Percentiles rank a stretch among this genome's conserved stretches.
Evolutionary conservation across 2,113 vertebrate species (phyloP).

Genomic region (Eidolon helvum): DNA sequence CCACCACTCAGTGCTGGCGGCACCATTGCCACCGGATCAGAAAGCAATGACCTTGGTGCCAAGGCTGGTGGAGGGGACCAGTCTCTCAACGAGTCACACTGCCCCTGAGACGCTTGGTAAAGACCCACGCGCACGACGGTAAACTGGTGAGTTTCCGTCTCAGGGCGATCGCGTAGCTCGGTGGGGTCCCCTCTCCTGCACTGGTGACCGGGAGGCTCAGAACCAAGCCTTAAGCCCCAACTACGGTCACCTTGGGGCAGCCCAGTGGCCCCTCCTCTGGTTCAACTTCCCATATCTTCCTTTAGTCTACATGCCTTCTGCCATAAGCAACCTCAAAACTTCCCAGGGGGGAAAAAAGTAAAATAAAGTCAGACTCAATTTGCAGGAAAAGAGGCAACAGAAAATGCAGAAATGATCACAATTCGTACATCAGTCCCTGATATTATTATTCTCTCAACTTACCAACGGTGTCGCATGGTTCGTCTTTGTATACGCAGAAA

Average conservation of each 20-base stretch:
- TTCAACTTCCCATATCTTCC: background rate
- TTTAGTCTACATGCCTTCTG: background rate
- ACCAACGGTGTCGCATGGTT: conserved; percentile 99
- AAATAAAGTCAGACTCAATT: background rate
- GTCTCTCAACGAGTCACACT: background rate
- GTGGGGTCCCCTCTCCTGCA: too few relatives aligned
- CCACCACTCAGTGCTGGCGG: accelerated
- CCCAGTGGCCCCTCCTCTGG: background rate
- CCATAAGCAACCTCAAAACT: background rate
- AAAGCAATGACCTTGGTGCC: background rate
- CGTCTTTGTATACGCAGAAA: conserved; percentile 99
- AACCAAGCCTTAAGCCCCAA: background rate
- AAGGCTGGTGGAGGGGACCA: background rate
- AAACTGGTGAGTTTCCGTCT: background rate
- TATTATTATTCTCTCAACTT: conserved; percentile 78
- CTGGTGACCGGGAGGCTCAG: background rate
- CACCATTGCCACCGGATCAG: accelerated
- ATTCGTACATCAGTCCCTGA: accelerated
- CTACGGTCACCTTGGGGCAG: accelerated
- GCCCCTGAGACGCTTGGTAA: background rate
- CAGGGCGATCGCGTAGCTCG: accelerated
- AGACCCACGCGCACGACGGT: accelerated
- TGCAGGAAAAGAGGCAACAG: background rate
- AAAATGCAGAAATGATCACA: background rate
- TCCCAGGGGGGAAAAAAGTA: background rate